phyloP scores from a whole-genome alignment of 2,113 vertebrate species.

The Actenoides lindsayi region DNA sequence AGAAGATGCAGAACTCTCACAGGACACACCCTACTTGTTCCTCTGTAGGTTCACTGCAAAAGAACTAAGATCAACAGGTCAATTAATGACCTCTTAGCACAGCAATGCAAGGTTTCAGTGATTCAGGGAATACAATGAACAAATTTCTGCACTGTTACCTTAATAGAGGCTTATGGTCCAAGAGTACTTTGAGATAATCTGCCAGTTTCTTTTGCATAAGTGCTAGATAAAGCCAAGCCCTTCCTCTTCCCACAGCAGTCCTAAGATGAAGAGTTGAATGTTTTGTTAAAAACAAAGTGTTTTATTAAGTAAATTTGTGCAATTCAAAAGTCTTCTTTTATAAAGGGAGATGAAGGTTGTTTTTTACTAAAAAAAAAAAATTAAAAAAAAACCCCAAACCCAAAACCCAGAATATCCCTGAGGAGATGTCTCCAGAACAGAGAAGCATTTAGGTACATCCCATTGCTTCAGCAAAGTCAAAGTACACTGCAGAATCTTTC shows the following conservation, averaged over 20 bases:
- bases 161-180: slow-evolving; percentile 90
- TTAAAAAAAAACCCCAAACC: too few species aligned
- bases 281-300: background rate
- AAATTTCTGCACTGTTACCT: slow-evolving; percentile 69
- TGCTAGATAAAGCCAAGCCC: slow-evolving; percentile 96
- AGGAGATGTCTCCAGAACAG: background rate
- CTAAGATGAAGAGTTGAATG: slow-evolving; percentile 70
- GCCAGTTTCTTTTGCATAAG: slow-evolving; percentile 98
- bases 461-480: background rate
- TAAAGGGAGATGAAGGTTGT: background rate
- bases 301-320: background rate
- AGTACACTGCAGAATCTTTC: background rate
- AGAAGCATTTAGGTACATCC: background rate
- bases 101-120: background rate
- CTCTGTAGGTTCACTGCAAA: background rate
- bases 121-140: background rate
- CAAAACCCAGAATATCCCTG: background rate
- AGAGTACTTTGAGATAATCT: slow-evolving; percentile 92
- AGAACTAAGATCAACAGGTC: background rate
- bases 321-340: background rate
- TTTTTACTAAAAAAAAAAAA: background rate
- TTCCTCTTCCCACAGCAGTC: slow-evolving; percentile 90
- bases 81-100: background rate
- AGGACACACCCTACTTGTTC: background rate
- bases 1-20: background rate